Percentiles rank a stretch among this genome's conserved stretches.
phyloP scores from a whole-genome alignment of 2,888 invertebrate species.

The Netelia fuscicornis region DNA sequence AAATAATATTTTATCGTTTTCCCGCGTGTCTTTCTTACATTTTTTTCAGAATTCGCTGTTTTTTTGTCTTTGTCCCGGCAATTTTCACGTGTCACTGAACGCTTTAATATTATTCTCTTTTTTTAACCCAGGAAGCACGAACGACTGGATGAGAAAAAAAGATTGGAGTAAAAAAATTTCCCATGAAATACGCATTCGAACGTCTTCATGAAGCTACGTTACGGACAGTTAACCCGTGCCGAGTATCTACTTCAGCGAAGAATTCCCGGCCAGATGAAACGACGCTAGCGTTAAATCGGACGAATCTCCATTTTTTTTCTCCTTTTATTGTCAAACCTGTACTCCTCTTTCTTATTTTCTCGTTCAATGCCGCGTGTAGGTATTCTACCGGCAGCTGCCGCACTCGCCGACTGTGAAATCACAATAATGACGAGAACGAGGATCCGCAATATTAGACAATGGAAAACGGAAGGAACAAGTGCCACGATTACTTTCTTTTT shows the following conservation, averaged over 20 bases:
- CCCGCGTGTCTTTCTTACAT: neutral
- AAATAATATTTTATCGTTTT: neutral
- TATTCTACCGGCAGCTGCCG: too few species aligned
- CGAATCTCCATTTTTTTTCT: neutral
- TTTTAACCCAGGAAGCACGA: too few species aligned
- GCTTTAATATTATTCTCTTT: too few species aligned
- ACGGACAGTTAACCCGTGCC: neutral
- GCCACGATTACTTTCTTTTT: neutral
- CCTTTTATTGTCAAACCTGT: neutral
- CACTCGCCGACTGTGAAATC: neutral
- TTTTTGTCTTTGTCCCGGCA: too few species aligned
- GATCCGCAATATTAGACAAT: neutral
- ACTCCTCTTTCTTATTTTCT: neutral
- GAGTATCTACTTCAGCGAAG: conserved; percentile 9
- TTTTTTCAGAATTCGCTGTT: too few species aligned
- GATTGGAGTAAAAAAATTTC: too few species aligned
- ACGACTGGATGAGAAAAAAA: too few species aligned
- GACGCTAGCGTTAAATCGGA: neutral
- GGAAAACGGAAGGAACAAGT: conserved; percentile 3
- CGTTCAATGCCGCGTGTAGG: too few species aligned
- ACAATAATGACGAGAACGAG: neutral
- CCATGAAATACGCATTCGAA: too few species aligned
- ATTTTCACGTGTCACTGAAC: too few species aligned
- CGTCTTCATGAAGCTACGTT: too few species aligned
- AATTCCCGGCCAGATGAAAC: neutral